Base-by-base conservation (phyloP, 2,888 invertebrate genomes). In the Oligia latruncula region DNA sequence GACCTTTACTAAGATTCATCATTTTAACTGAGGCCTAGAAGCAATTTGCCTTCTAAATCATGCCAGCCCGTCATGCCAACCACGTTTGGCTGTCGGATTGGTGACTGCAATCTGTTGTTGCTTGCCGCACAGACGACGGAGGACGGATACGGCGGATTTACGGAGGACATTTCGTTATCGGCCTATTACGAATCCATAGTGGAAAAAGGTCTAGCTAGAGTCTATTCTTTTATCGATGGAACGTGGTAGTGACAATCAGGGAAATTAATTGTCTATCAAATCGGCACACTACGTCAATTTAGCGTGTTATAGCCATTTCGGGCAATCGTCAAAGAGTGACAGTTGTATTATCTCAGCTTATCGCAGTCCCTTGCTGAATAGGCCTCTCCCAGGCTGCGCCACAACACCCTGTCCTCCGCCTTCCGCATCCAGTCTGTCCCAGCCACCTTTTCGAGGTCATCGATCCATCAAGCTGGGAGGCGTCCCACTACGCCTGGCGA, bases 11-110 rank as follows among this genome's bases (percentile, higher is more conserved):
- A 43, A 71, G 1, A 72, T 43, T 43, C 3, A 11, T 52, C 20
- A 80, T 35, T 15, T 46, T 55, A 46, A 76, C 82, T 60, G 75
- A 15, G 35, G 55, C 43, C 35, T 55, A 55, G 52, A 55, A 60
- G 43, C 43, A 60, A 40, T 75, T 67, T 52, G 13, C 4, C 13
- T 80, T 67, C 15, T n/a, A 29, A 58, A 60, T 58, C 49, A 40
- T 9, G 2, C 4, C 43, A 35, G 23, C 9, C 9, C 0, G 35
- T 55, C 43, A 55, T 4, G 17, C 9, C 29, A 35, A 46, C 29
- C 65, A 55, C 17, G 6, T 6, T 74, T 20, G n/a, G 17, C 1
- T 43, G n/a, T 29, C 49, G 13, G 29, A 81, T 49, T 73, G n/a
- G 11, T 72, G 23, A 65, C 4, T 2, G 4, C 5, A 40, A 20